Conservation (phyloP, 2,888 invertebrate species). For the Macroteleia sp. region DNA sequence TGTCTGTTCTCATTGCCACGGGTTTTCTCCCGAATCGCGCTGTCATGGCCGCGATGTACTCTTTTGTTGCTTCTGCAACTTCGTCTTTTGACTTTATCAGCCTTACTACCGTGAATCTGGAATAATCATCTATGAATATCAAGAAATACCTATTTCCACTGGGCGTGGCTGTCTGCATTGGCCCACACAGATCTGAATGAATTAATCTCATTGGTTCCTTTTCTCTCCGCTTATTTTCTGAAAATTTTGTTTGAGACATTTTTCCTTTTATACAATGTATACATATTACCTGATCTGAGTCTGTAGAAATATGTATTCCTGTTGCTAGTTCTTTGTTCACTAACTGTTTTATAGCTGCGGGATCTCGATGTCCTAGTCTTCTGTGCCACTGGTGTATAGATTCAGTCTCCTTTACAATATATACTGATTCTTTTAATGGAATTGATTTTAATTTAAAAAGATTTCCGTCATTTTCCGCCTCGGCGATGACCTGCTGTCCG, state of each 20-base stretch:
- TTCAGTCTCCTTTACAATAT: too few species aligned
- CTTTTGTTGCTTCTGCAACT: constrained; percentile 6
- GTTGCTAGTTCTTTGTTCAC: constrained; percentile 40
- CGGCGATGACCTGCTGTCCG: constrained; percentile 36
- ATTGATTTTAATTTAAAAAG: too few species aligned
- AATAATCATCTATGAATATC: constrained; percentile 62
- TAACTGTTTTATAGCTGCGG: constrained; percentile 56
- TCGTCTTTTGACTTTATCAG: constrained; percentile 54
- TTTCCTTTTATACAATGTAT: constrained; percentile 69
- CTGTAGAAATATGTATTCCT: constrained; percentile 62
- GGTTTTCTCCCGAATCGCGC: constrained; percentile 39
- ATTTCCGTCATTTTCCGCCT: too few species aligned
- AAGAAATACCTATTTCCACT: constrained; percentile 62
- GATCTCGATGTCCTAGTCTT: constrained; percentile 63
- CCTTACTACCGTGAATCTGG: constrained; percentile 43
- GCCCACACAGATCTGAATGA: constrained; percentile 69
- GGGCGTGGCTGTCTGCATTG: constrained; percentile 65
- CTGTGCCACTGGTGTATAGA: constrained; percentile 66
- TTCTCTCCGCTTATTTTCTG: constrained; percentile 49
- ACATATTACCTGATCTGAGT: constrained; percentile 58
- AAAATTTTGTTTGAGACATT: constrained; percentile 60
- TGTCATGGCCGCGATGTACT: constrained; percentile 39
- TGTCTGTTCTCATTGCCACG: constrained; percentile 8
- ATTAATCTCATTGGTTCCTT: constrained; percentile 54
- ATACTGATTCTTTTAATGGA: too few species aligned